Evolutionary conservation across 30 jellyfish, hydroid and myxozoan species (phyloP), one percentile per base, ranked within the genome.

Genomic region (Haliclystus octoradiatus): DNA sequence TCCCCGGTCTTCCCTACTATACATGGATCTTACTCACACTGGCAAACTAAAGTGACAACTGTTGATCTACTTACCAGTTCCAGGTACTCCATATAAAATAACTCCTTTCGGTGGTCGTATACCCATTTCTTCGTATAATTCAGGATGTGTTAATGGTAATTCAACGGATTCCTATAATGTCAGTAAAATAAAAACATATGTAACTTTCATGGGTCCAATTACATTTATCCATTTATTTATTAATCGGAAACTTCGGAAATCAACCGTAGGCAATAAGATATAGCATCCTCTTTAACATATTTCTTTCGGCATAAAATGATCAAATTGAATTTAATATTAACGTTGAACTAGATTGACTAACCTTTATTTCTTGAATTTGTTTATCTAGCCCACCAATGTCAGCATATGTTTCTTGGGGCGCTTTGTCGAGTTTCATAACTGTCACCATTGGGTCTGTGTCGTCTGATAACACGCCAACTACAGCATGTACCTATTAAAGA

Each of bases 381-480:
- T 84, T 77, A 19, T 92, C 99, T 52, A 92, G 76, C 2, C 99
- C 99, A 9, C 99, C 99, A 49, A 92, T 92, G 63, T 92, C 99
- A 62, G 95, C 95, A 71, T 92, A 92, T 2, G 99, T 71, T 34
- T 92, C 99, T 65, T 80, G 92, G 25, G 99, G 99, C 4, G 99
- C 99, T 74, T 92, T 92, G 34, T 92, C 99, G 13, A 92, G 76
- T 71, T 92, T 92, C 99, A 92, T 92, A 33, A 92, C 95, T 28
- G 95, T 77, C 9, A 92, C 99, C 99, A 92, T 92, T 25, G 99
- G 99, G 72, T 92, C 99, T 24, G 96, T 79, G 53, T 92, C 99
- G 63, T 92, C 95, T 28, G 83, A 84, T 51, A 92, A 85, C 62
- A 84, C 99, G 28, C 99, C 99, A 49, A 92, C 94, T 35, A 92